These are phyloP conservation scores for Steinernema scapterisci DNA, from an alignment of 2,888 invertebrate genomes.

Conservation along the genomic window DNA sequence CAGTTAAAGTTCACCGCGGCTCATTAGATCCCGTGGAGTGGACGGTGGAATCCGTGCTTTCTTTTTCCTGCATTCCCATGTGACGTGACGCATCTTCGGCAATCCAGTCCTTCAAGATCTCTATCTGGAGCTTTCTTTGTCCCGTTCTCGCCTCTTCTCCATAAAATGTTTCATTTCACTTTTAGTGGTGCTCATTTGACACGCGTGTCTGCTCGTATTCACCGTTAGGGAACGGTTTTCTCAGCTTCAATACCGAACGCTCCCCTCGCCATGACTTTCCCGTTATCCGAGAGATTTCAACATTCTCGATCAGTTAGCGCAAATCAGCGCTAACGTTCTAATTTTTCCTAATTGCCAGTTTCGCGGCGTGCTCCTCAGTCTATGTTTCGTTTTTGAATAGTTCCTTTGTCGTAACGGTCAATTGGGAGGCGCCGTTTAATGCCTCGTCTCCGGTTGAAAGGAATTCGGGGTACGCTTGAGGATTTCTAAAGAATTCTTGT, in stretches of 20 bases:
- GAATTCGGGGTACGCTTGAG: constrained; percentile 32
- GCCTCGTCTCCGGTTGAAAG: constrained; percentile 26
- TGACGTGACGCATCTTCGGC: constrained; percentile 2
- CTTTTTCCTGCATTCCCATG: not conserved
- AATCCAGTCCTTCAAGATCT: no score
- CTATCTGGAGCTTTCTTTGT: no score
- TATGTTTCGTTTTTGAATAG: constrained; percentile 18
- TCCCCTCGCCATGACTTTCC: no score
- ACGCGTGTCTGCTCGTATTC: no score
- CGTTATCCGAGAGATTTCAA: no score
- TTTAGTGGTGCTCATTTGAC: no score
- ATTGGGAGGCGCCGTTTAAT: constrained; percentile 18
- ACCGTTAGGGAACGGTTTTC: no score
- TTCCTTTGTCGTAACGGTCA: constrained; percentile 29
- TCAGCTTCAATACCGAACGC: no score
- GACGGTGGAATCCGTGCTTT: not conserved
- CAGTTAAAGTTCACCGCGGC: constrained; percentile 11
- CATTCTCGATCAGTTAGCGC: no score
- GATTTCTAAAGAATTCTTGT: constrained; percentile 25
- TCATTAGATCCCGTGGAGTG: not conserved
- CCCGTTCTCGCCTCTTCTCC: no score
- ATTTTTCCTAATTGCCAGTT: constrained; percentile 9
- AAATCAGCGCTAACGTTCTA: no score
- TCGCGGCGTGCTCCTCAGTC: not conserved
- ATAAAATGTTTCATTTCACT: no score